These are phyloP conservation scores for Brachionus manjavacas DNA, from an alignment of 1,140 invertebrate genomes.

Conservation along the genomic window DNA sequence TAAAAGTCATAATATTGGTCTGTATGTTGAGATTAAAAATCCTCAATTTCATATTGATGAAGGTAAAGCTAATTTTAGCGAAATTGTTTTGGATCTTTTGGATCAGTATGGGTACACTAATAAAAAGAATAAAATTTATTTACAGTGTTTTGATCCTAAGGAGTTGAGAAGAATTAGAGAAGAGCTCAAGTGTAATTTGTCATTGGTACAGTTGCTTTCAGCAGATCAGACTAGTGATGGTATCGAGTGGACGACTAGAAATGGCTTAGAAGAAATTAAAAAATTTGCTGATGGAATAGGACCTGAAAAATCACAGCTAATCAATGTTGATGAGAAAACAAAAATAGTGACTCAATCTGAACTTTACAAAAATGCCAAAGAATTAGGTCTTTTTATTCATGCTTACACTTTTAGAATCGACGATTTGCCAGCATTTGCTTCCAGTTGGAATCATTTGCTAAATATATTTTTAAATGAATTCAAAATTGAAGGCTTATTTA, in stretches of 20 bases:
- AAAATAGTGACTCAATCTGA: background rate
- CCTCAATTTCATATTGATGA: constrained; percentile 32
- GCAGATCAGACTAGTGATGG: background rate
- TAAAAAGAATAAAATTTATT: background rate
- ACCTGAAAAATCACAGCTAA: constrained; percentile 13
- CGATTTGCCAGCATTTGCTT: background rate
- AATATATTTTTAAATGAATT: constrained; percentile 20
- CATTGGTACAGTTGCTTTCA: background rate
- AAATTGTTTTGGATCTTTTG: constrained; percentile 35
- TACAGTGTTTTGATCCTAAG: constrained; percentile 37
- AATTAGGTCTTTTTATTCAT: constrained; percentile 32
- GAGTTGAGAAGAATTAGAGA: background rate
- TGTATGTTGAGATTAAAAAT: constrained; percentile 40
- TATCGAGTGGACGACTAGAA: constrained; percentile 8
- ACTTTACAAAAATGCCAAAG: constrained; percentile 5
- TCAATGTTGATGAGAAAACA: background rate
- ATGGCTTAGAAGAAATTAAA: constrained; percentile 12
- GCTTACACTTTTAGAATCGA: constrained; percentile 39
- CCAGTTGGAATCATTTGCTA: background rate
- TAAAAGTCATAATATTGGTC: background rate
- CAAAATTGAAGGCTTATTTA: constrained; percentile 21
- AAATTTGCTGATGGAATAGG: constrained; percentile 41
- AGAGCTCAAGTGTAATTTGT: constrained; percentile 8
- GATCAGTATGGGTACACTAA: background rate
- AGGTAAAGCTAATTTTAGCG: constrained; percentile 33